Evolutionary conservation across 2,888 invertebrate species (phyloP), one percentile per base, ranked within the genome.

Genomic region (Tenthredo amoena): DNA sequence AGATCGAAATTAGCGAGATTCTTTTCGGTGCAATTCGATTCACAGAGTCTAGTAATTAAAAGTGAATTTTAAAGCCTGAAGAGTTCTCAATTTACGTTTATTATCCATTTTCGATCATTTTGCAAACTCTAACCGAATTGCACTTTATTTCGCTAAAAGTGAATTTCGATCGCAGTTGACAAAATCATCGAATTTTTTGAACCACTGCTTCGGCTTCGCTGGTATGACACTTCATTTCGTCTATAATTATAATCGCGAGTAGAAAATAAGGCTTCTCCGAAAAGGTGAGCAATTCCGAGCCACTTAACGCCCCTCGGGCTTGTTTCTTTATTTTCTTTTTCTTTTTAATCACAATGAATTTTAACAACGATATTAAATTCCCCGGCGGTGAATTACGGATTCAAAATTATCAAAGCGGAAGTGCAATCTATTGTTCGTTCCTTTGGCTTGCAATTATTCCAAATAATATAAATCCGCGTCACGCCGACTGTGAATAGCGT

Each of bases 401-500:
- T 26, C n/a, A 47, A 55, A 31, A 58, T 55, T 55, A 79, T 81
- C 12, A n/a, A 58, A 62, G 40, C 81, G 81, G 81, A 81, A 81
- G 62, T 81, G 40, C 40, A 34, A 71, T 15, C 71, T 21, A 47
- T 47, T 47, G 76, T 76, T 31, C 37, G 47, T 76, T 26, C 6
- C 12, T 47, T 74, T 37, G 18, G 37, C 18, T 21, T 21, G 43
- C 43, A 43, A 43, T 43, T 37, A 37, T 37, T 37, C 37, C 21
- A 15, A 43, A 76, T 21, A 47, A 76, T 37, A 5, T 37, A 37
- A 37, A 37, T 37, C 37, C 37, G 37, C 37, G 77, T 15, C 77
- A 50, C 50, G 31, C 31, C 5, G 31, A 3, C 2, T 50, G 50
- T 9, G 77, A 37, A 55, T 43, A 55, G 82, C 65, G 34, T 82